Base-by-base conservation (phyloP, 1,140 invertebrate species). In the Philotrypesis tridentata region DNA sequence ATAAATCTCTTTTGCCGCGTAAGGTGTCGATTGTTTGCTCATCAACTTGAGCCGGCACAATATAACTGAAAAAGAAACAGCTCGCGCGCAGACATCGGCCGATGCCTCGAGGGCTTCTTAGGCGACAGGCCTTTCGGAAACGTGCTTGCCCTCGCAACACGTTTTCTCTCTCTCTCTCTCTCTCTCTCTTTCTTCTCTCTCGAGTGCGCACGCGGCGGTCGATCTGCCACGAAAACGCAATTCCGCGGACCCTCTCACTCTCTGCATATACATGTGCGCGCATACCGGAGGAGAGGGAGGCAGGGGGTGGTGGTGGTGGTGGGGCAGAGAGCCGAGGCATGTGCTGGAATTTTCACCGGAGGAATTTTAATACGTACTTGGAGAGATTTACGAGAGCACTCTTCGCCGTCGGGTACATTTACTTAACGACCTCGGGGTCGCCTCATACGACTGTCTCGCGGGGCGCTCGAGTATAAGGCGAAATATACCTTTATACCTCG, bases 291-390 rank as follows among this genome's bases (percentile, higher is more conserved):
- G 14, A 21, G 73, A 37, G 31, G n/a, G 37, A 75, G 61, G 11
- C 8, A 43, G 55, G 23, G 21, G 0, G 37, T 29, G 37, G 0
- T 0, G 3, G 48, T 4, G 14, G 17, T 0, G 17, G 75, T 11
- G 61, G 17, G 76, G 9, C 11, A 31, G 25, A 14, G 25, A 31
- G 14, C 11, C 17, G 55, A 37, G 74, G 55, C 74, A 63, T 76
- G 74, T 40, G 65, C 74, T 72, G 80, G 84, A 82, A 84, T 65
- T 85, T 84, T 84, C 83, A 82, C 83, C 79, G 83, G 48, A 77
- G 85, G 83, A 85, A 85, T 85, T 85, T 85, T 85, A 84, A 85
- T 85, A 80, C 85, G 83, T 78, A 84, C 83, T 85, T 83, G 77
- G 78, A 33, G 81, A 84, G 83, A 85, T 85, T 85, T 85, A 85